Evolutionary conservation across 2,113 vertebrate genomes (phyloP), one percentile per base, ranked within the genome.

Genomic region (Phylloscopus trochiloides): DNA sequence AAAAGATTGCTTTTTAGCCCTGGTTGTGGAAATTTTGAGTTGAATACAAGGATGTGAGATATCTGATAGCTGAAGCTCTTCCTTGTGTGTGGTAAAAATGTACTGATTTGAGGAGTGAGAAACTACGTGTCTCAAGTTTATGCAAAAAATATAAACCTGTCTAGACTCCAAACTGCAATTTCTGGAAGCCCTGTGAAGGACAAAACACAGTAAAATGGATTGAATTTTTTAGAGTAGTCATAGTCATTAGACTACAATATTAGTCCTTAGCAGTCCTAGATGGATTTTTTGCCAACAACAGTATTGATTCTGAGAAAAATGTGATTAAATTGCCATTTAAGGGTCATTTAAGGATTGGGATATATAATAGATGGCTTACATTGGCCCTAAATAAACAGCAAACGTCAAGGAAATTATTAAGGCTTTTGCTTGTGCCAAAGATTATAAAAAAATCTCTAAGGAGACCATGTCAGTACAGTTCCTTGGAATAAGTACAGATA

Each of bases 371-470:
- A 68, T 85, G 74, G 74, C 70, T 95, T 90, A 83, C 19, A 66
- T 68, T 72, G 78, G 88, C 78, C 62, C 71, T 79, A 93, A 82
- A 88, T 83, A 94, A 93, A 88, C 54, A 90, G 63, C 66, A 94
- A 80, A 73, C 11, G 76, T 97, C 82, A 95, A 83, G 90, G 55
- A 93, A 90, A 80, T 92, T 81, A 22, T 94, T 90, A 90, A 94
- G 92, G 54, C 29, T 88, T 86, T 83, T 83, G 17, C 77, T 65
- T 66, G 29, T 92, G 92, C 88, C 95, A 95, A 93, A 95, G 74
- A 93, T 93, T 85, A 88, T 95, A 80, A 87, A 86, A 92, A 38
- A 72, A 52, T 82, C 90, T 94, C 85, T 48, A 65, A 93, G 77
- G 88, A 92, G 66, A 76, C 50, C 40, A 38, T 75, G 85, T 90